Evolutionary conservation across 1,140 invertebrate genomes (phyloP).

Genomic region (Zaprionus capensis): DNA sequence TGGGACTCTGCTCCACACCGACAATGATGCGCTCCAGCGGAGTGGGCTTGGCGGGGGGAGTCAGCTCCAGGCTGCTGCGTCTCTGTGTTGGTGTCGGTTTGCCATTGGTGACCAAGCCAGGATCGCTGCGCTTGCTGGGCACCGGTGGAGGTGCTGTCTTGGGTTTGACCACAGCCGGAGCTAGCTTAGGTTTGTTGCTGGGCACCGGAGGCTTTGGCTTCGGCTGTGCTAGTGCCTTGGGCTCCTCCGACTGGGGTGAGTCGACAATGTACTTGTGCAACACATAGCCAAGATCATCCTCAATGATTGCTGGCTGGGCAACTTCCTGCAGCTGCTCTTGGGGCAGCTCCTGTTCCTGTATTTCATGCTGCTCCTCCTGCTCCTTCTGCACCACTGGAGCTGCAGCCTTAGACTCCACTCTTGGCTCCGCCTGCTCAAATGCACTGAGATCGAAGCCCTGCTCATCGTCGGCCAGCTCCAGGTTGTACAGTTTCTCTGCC

Average conservation of each 20-base stretch:
- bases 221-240: slow-evolving; percentile 33
- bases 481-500: slow-evolving; percentile 67
- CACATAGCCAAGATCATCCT: slow-evolving; percentile 74
- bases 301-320: neutral
- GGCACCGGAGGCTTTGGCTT: slow-evolving; percentile 48
- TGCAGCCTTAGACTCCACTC: neutral
- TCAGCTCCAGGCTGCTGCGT: slow-evolving; percentile 62
- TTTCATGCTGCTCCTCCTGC: neutral
- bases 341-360: neutral
- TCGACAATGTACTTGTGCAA: slow-evolving; percentile 77
- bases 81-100: slow-evolving; percentile 67
- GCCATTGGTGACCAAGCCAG: neutral
- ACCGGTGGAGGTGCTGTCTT: slow-evolving; percentile 68
- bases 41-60: slow-evolving; percentile 56
- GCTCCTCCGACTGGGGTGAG: slow-evolving; percentile 9
- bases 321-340: neutral
- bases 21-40: slow-evolving; percentile 78
- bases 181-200: slow-evolving; percentile 62
- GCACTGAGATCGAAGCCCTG: slow-evolving; percentile 76
- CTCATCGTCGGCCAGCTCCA: slow-evolving; percentile 64
- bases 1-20: slow-evolving; percentile 66
- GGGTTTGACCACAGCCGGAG: slow-evolving; percentile 47
- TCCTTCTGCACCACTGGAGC: neutral
- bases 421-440: slow-evolving; percentile 56
- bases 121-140: slow-evolving; percentile 68